Conservation (phyloP, 1,140 invertebrate species). For the Adelges cooleyi region DNA sequence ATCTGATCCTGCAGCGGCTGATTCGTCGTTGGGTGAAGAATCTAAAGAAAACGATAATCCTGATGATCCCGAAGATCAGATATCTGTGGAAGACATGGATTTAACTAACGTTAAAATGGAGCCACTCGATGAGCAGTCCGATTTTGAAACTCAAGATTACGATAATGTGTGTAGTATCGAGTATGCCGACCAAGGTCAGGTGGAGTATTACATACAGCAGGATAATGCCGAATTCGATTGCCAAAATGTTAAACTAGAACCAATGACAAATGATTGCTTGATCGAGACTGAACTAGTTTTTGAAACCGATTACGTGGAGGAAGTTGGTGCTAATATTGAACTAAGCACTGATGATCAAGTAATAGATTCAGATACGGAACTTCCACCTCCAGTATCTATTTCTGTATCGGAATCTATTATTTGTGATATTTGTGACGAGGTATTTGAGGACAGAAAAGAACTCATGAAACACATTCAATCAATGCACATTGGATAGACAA, state of each 20-base stretch:
- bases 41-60: slow-evolving; percentile 11
- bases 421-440: slow-evolving; percentile 68
- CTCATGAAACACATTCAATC: slow-evolving; percentile 63
- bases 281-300: slow-evolving; percentile 14
- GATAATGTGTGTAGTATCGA: neutral
- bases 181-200: neutral
- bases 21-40: slow-evolving; percentile 18
- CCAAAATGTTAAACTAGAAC: neutral
- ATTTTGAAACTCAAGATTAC: neutral
- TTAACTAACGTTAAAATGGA: slow-evolving; percentile 5
- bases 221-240: neutral
- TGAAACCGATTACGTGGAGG: slow-evolving; percentile 30
- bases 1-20: slow-evolving; percentile 47
- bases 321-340: slow-evolving; percentile 32
- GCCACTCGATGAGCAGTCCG: neutral
- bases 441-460: slow-evolving; percentile 57
- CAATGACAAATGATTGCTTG: neutral
- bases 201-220: neutral
- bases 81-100: slow-evolving; percentile 23
- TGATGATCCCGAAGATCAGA: slow-evolving; percentile 21
- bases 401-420: slow-evolving; percentile 37
- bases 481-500: slow-evolving; percentile 40
- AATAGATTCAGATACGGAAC: too few relatives aligned
- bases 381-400: neutral
- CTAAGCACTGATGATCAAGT: slow-evolving; percentile 32